Percentiles rank a stretch among this genome's conserved stretches.
Evolutionary conservation across 2,797 vertebrate species (phyloP).

Genomic region (Gouania willdenowi): DNA sequence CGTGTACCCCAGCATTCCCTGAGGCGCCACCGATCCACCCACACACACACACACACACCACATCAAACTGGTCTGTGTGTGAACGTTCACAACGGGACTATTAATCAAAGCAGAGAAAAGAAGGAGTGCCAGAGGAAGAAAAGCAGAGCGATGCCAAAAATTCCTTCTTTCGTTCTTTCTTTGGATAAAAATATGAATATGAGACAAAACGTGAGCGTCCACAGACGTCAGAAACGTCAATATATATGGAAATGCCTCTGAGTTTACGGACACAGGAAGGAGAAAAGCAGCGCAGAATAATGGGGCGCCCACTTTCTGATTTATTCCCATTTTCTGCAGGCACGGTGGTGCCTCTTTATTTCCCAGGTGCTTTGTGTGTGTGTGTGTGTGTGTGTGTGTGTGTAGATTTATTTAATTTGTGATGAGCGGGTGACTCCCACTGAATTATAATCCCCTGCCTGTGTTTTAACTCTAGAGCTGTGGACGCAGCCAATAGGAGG

Average conservation of each 20-base stretch:
- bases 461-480: constrained; percentile 18
- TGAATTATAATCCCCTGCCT: constrained; percentile 14
- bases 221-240: constrained; percentile 37
- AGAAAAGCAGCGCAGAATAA: constrained; percentile 29
- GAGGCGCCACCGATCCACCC: constrained; percentile 37
- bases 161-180: no score
- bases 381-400: no score
- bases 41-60: not conserved
- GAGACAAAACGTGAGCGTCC: constrained; percentile 17
- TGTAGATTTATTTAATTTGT: constrained; percentile 56
- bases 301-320: constrained; percentile 21
- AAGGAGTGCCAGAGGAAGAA: not conserved
- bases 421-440: constrained; percentile 32
- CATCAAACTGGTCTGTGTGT: constrained; percentile 33
- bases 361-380: constrained; percentile 49
- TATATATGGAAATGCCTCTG: constrained; percentile 58
- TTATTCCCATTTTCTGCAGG: constrained; percentile 35
- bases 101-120: constrained; percentile 54
- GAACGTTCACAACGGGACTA: constrained; percentile 43
- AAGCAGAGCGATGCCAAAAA: no score
- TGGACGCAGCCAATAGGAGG: no score
- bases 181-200: constrained; percentile 14
- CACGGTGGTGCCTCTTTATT: constrained; percentile 33
- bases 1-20: constrained; percentile 58
- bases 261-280: constrained; percentile 7